phyloP scores from a whole-genome alignment of 2,113 vertebrate genomes.

The Aplodontia rufa region DNA sequence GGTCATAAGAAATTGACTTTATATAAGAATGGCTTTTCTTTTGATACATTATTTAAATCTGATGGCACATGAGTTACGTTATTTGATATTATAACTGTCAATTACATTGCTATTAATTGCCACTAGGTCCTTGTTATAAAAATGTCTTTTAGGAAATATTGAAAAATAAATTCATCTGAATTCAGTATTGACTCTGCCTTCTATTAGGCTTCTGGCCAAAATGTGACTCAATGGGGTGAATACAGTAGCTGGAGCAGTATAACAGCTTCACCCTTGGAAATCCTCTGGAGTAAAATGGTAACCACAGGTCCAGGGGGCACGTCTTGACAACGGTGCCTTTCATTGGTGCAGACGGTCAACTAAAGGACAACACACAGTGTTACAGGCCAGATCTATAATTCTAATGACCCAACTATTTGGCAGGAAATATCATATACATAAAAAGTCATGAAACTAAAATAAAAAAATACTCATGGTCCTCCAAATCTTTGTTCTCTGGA shows the following conservation, averaged over 20 bases:
- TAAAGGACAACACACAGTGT: slow-evolving; percentile 83
- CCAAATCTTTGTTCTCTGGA: slow-evolving; percentile 62
- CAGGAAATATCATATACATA: slow-evolving; percentile 79
- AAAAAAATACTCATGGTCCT: slow-evolving; percentile 75
- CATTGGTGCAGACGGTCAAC: slow-evolving; percentile 86
- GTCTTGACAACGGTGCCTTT: slow-evolving; percentile 85
- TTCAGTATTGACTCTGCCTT: slow-evolving; percentile 79
- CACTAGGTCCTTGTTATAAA: slow-evolving; percentile 76
- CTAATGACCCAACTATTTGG: slow-evolving; percentile 81
- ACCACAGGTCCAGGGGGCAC: slow-evolving; percentile 82
- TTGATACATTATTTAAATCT: slow-evolving; percentile 39
- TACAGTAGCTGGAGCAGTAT: slow-evolving; percentile 77
- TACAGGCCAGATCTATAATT: slow-evolving; percentile 81
- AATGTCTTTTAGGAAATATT: slow-evolving; percentile 80
- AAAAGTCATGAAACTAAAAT: slow-evolving; percentile 74
- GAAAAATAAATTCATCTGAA: slow-evolving; percentile 79
- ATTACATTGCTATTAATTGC: slow-evolving; percentile 78
- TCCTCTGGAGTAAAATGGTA: slow-evolving; percentile 79
- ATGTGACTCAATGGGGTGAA: slow-evolving; percentile 82
- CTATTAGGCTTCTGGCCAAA: slow-evolving; percentile 81
- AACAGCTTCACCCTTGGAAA: slow-evolving; percentile 84
- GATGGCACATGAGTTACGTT: not conserved
- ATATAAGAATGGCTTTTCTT: slow-evolving; percentile 21
- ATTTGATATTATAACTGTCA: slow-evolving; percentile 64
- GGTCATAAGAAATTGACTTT: slow-evolving; percentile 55